phyloP scores from a whole-genome alignment of 92 coral and sea anemone genomes.

The Chrysogorgia sp. region DNA sequence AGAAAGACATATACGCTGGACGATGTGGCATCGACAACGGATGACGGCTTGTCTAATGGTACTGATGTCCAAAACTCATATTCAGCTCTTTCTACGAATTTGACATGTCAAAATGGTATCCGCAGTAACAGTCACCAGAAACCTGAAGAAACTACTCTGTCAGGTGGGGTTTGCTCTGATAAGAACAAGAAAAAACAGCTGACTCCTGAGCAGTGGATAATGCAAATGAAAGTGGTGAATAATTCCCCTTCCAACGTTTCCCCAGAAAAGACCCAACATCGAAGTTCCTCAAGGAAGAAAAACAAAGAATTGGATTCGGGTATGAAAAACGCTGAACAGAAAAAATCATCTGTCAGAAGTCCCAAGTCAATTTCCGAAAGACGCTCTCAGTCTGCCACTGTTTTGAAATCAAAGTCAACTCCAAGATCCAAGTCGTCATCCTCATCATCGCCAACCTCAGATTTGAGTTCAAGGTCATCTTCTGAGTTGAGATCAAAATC shows the following conservation, averaged over 20 bases:
- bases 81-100: neutral
- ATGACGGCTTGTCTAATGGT: neutral
- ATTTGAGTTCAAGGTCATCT: conserved; percentile 9
- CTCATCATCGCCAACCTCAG: neutral
- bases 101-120: neutral
- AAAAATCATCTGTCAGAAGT: neutral
- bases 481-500: no score
- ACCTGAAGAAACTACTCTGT: neutral
- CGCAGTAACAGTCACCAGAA: neutral
- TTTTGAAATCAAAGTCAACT: neutral
- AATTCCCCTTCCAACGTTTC: conserved; percentile 2
- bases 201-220: conserved; percentile 37
- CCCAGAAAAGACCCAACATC: neutral
- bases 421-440: conserved; percentile 4
- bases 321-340: neutral
- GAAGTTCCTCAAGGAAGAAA: neutral
- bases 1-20: conserved; percentile 27
- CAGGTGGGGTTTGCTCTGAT: conserved; percentile 5
- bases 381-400: neutral
- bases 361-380: neutral
- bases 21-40: conserved; percentile 36
- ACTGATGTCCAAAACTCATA: neutral
- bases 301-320: neutral
- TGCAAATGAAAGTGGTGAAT: conserved; percentile 9
- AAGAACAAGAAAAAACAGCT: neutral